A percentile compares a stretch with the other conserved stretches of the same genome.
Conservation (phyloP, 1,140 invertebrate genomes). For the Grapholita molesta region DNA sequence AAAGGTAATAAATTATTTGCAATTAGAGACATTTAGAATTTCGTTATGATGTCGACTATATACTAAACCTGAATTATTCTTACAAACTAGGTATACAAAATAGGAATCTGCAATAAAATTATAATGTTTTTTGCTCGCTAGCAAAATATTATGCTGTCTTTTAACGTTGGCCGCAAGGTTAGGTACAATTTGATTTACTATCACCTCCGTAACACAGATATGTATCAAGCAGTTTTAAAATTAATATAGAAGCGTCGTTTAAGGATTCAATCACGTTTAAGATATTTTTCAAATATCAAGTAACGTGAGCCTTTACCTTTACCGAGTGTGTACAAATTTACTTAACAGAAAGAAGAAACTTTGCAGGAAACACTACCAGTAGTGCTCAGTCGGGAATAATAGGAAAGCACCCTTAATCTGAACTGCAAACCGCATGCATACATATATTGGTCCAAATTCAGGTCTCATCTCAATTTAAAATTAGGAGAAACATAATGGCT, state of each 20-base stretch:
- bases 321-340: background rate
- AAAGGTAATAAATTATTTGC: conserved; percentile 44
- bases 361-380: background rate
- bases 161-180: background rate
- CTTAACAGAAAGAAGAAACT: background rate
- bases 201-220: conserved; percentile 38
- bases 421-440: conserved; percentile 19
- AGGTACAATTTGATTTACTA: conserved; percentile 26
- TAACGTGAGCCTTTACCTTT: background rate
- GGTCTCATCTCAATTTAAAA: conserved; percentile 40
- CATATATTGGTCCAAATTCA: conserved; percentile 46
- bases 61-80: conserved; percentile 45
- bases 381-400: conserved; percentile 34
- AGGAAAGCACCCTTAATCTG: background rate
- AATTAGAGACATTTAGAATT: conserved; percentile 39
- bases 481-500: conserved; percentile 24
- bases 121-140: conserved; percentile 19
- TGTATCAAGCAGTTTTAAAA: conserved; percentile 20
- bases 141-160: conserved; percentile 9
- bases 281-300: background rate
- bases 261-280: background rate
- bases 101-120: conserved; percentile 75
- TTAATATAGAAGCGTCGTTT: background rate
- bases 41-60: conserved; percentile 31
- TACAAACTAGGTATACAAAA: conserved; percentile 65